phyloP scores from a whole-genome alignment of 1,140 invertebrate genomes.

The Plectus sambesii region DNA sequence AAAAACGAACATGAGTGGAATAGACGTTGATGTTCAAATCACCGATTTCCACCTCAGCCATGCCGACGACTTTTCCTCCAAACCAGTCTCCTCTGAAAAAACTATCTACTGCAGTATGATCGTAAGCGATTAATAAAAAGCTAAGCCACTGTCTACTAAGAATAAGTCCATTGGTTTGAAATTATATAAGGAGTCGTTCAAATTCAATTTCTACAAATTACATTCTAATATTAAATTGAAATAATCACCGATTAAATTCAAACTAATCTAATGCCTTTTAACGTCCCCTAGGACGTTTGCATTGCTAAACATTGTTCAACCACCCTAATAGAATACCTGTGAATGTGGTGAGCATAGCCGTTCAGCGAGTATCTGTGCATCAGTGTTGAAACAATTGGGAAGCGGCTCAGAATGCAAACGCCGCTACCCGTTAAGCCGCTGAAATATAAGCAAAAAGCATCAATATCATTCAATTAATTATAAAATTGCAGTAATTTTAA shows the following conservation, averaged over 20 bases:
- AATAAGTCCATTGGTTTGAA: too few relatives aligned
- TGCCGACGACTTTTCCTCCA: conserved; percentile 84
- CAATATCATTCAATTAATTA: conserved; percentile 13
- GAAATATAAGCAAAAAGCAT: conserved; percentile 33
- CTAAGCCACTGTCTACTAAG: too few relatives aligned
- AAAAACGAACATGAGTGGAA: conserved; percentile 68
- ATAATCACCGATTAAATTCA: too few relatives aligned
- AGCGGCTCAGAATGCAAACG: conserved; percentile 74
- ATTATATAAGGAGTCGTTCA: too few relatives aligned
- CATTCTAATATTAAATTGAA: too few relatives aligned
- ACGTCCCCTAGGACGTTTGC: too few relatives aligned
- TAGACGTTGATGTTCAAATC: conserved; percentile 69
- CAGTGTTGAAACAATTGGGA: conserved; percentile 71
- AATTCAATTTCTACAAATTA: too few relatives aligned
- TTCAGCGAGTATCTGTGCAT: conserved; percentile 87
- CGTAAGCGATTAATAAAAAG: too few relatives aligned
- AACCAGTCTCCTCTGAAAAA: conserved; percentile 83
- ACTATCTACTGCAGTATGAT: too few relatives aligned
- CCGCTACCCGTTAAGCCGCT: conserved; percentile 85
- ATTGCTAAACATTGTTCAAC: too few relatives aligned
- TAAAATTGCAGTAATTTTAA: conserved; percentile 4
- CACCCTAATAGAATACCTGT: conserved; percentile 42
- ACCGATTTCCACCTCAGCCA: conserved; percentile 63
- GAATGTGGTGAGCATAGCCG: conserved; percentile 87
- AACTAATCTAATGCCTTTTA: too few relatives aligned